These are phyloP conservation scores for Lepidurus arcticus DNA, from an alignment of 1,140 invertebrate genomes.

Conservation along the genomic window DNA sequence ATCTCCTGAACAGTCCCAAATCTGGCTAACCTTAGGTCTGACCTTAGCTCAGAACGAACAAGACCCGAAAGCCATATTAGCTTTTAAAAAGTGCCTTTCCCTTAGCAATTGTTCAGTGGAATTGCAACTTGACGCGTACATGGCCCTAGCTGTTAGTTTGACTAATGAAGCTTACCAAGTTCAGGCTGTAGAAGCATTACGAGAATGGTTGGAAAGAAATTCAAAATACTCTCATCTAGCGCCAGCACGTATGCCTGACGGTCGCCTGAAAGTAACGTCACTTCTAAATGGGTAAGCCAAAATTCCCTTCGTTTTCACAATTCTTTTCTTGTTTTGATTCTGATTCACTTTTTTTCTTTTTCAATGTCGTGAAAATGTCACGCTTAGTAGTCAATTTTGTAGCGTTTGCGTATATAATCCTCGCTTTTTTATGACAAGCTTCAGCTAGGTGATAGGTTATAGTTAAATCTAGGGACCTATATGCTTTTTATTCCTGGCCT, in stretches of 20 bases:
- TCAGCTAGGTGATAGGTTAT: background rate
- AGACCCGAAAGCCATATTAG: slow-evolving; percentile 81
- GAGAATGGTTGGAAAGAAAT: slow-evolving; percentile 77
- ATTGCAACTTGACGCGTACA: slow-evolving; percentile 72
- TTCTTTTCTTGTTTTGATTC: background rate
- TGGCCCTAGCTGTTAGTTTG: slow-evolving; percentile 86
- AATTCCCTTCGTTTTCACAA: background rate
- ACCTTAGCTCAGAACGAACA: slow-evolving; percentile 91
- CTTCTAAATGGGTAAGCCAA: slow-evolving; percentile 26
- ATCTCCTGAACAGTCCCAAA: slow-evolving; percentile 69
- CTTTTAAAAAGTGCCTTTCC: slow-evolving; percentile 75
- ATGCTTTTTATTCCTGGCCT: background rate
- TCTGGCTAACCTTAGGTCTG: slow-evolving; percentile 60
- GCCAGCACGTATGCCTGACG: slow-evolving; percentile 37
- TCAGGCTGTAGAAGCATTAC: slow-evolving; percentile 52
- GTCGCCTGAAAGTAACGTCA: background rate
- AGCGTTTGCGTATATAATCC: background rate
- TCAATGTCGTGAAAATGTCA: background rate
- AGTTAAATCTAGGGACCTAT: background rate
- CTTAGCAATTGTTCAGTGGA: slow-evolving; percentile 57
- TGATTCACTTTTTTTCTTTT: background rate
- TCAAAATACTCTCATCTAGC: slow-evolving; percentile 73
- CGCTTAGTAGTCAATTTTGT: no score
- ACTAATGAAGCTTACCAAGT: slow-evolving; percentile 76
- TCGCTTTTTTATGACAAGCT: background rate